phyloP scores from a whole-genome alignment of 2,888 invertebrate genomes.

The Emesis russula region DNA sequence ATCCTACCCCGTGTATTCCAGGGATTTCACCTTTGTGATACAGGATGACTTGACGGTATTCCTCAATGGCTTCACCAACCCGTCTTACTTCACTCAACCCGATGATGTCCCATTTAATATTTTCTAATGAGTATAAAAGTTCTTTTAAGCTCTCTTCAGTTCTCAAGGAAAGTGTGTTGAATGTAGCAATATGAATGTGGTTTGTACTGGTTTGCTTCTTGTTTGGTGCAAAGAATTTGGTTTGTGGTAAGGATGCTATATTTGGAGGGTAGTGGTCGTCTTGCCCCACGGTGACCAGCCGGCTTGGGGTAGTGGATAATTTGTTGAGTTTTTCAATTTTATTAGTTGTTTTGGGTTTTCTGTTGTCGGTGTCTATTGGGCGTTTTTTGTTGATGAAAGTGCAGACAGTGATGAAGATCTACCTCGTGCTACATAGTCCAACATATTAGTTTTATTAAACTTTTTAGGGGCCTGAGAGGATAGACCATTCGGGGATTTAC shows the following conservation, averaged over 20 bases:
- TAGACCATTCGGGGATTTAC: not conserved
- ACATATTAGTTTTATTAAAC: not conserved
- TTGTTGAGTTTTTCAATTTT: not conserved
- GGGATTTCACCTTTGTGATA: not conserved
- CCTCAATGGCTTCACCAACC: not conserved
- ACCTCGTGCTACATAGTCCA: not conserved
- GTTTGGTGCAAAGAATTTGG: not conserved
- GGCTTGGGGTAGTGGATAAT: not conserved
- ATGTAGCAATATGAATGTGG: not conserved
- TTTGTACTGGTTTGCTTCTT: not conserved
- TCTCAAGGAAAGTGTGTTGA: not conserved
- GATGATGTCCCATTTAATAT: slow-evolving; percentile 1
- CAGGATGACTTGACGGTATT: not conserved
- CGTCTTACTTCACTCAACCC: not conserved
- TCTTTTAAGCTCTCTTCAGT: not conserved
- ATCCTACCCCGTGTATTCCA: not conserved
- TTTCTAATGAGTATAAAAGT: not conserved
- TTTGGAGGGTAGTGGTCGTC: not conserved
- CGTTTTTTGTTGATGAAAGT: not conserved
- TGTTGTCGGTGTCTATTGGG: slow-evolving; percentile 9
- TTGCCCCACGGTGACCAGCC: slow-evolving; percentile 7
- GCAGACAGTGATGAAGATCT: not conserved
- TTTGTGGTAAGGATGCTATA: not conserved
- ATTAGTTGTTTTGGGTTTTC: not conserved
- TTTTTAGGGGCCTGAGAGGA: not conserved